Evolutionary conservation across 37 sponge, comb jelly and placozoan species (phyloP).

Genomic region (Spongilla lacustris): DNA sequence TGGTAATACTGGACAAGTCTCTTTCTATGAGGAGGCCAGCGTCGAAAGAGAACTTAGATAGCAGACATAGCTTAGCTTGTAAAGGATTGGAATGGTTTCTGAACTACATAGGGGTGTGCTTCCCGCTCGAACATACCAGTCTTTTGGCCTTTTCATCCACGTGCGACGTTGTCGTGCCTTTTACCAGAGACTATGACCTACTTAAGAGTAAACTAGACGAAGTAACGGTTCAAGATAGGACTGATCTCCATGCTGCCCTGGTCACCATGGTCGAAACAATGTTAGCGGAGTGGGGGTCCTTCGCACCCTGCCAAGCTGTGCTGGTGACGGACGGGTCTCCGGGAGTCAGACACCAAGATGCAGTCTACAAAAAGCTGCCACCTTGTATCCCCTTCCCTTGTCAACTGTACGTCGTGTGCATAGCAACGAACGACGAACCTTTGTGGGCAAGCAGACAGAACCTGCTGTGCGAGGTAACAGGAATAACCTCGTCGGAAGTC

Average conservation of each 20-base stretch:
- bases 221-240: conserved; percentile 55
- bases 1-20: conserved; percentile 81
- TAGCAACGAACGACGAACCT: conserved; percentile 63
- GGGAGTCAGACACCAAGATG: conserved; percentile 44
- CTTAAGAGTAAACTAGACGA: conserved; percentile 53
- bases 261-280: conserved; percentile 42
- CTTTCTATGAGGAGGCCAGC: conserved; percentile 85
- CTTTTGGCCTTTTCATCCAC: conserved; percentile 77
- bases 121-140: conserved; percentile 63
- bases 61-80: conserved; percentile 49
- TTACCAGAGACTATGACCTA: conserved; percentile 70
- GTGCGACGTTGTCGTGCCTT: conserved; percentile 61
- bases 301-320: conserved; percentile 78
- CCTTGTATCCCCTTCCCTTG: conserved; percentile 66
- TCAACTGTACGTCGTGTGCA: conserved; percentile 70
- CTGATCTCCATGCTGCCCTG: conserved; percentile 66
- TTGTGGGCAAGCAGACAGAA: conserved; percentile 6
- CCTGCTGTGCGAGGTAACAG: conserved; percentile 38
- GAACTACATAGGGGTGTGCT: conserved; percentile 40
- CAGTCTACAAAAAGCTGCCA: not conserved
- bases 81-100: conserved; percentile 71
- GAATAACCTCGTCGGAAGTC: conserved; percentile 25
- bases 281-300: conserved; percentile 77
- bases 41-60: conserved; percentile 6
- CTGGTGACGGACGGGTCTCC: conserved; percentile 82